These are phyloP conservation scores for Trachelipus rathkii DNA, from an alignment of 1,140 invertebrate genomes.

Conservation along the genomic window DNA sequence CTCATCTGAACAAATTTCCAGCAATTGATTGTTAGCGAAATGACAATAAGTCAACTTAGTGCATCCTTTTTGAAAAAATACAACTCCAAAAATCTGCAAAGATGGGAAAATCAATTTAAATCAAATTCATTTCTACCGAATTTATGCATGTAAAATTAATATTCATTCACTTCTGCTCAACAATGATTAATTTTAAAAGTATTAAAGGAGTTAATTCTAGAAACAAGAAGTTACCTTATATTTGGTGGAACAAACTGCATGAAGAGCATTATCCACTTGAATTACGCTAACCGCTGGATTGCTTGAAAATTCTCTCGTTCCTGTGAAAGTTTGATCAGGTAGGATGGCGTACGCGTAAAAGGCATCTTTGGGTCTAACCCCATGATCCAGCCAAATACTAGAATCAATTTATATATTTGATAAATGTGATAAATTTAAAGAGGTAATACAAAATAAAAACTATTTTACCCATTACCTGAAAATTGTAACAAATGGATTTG, in stretches of 20 bases:
- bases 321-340: background rate
- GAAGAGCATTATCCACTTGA: background rate
- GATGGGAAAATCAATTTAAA: background rate
- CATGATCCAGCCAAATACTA: background rate
- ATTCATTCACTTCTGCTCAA: no score
- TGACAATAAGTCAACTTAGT: background rate
- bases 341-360: background rate
- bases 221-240: background rate
- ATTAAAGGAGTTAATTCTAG: no score
- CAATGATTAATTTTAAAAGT: background rate
- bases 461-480: background rate
- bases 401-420: background rate
- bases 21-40: background rate
- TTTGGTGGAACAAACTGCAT: background rate
- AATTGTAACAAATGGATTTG: background rate
- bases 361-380: background rate
- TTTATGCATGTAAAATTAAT: background rate
- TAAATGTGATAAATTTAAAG: background rate
- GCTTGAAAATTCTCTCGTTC: background rate
- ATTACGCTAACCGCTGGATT: background rate
- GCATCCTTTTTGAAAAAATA: background rate
- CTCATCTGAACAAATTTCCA: background rate
- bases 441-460: background rate
- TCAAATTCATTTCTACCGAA: background rate
- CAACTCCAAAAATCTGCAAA: background rate